A percentile compares a stretch with the other conserved stretches of the same genome.
Evolutionary conservation across 2,888 invertebrate species (phyloP).

Genomic region (Cryptocheilus praepositus): DNA sequence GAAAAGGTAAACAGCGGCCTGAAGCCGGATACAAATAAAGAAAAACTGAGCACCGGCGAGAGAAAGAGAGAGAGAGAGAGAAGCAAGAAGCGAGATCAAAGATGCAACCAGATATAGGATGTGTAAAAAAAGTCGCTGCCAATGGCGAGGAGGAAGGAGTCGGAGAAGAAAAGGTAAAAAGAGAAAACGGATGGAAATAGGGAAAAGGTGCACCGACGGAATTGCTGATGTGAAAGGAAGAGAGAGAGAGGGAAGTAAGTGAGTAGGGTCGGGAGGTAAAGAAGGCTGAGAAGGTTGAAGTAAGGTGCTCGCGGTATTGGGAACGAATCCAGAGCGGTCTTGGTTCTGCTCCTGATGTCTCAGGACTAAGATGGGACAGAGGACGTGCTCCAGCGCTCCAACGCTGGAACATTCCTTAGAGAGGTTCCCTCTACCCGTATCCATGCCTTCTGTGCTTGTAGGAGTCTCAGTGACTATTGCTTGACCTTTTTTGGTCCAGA

Average conservation of each 20-base stretch:
- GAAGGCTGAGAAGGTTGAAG: neutral
- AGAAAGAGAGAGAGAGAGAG: neutral
- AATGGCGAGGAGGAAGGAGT: slow-evolving; percentile 11
- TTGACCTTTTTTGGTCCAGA: no score
- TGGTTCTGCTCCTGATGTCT: neutral
- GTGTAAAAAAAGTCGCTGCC: no score
- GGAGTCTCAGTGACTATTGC: no score
- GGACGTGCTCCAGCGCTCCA: slow-evolving; percentile 19
- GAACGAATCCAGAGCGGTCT: slow-evolving; percentile 21
- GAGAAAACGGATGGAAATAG: neutral
- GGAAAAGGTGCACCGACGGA: neutral
- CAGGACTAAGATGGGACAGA: slow-evolving; percentile 24
- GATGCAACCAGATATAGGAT: no score
- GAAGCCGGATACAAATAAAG: no score
- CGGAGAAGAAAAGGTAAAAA: neutral
- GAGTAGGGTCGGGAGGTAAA: neutral
- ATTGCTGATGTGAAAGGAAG: neutral
- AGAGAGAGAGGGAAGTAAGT: neutral
- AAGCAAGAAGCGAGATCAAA: neutral
- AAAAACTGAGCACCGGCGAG: neutral
- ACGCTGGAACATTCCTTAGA: slow-evolving; percentile 22
- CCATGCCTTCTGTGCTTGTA: no score
- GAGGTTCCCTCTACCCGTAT: slow-evolving; percentile 14
- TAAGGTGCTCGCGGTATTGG: slow-evolving; percentile 19
- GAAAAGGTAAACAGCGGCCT: no score